These are phyloP conservation scores for Cichladusa arquata DNA, from an alignment of 2,113 vertebrate species.

Conservation along the genomic window DNA sequence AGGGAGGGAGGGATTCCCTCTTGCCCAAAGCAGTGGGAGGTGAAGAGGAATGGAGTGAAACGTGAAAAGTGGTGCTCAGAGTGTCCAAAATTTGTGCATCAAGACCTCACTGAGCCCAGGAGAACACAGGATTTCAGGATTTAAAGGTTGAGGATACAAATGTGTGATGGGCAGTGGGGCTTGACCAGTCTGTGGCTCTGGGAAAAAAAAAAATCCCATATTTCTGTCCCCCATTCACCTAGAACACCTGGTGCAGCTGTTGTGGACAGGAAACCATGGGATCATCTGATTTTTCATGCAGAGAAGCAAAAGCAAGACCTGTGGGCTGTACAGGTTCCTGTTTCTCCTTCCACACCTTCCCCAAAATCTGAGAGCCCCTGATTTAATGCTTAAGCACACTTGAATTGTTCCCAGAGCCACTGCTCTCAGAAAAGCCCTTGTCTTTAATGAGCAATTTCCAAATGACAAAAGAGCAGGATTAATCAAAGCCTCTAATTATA, in stretches of 20 bases:
- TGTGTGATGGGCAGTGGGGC: not conserved
- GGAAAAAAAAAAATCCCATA: not conserved
- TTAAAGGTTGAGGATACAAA: accelerated
- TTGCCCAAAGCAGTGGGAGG: not conserved
- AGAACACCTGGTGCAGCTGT: not conserved
- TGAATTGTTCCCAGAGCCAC: conserved; percentile 40
- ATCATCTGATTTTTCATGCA: not conserved
- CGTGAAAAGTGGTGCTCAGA: not conserved
- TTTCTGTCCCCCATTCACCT: not conserved
- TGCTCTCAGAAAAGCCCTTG: conserved; percentile 51
- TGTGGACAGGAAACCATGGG: not conserved
- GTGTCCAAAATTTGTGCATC: not conserved
- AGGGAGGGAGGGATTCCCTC: too few species aligned
- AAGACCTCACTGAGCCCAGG: accelerated
- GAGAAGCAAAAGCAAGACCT: not conserved
- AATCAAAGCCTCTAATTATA: conserved; percentile 69
- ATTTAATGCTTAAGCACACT: conserved; percentile 49
- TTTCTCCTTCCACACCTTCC: not conserved
- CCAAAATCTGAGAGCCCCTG: not conserved
- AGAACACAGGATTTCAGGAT: not conserved
- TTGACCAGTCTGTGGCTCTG: not conserved
- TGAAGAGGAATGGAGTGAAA: not conserved
- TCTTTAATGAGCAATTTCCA: conserved; percentile 67
- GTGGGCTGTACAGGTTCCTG: not conserved
- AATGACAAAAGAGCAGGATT: conserved; percentile 62